Base-by-base conservation (phyloP, 2,888 invertebrate genomes). In the Ormia ochracea region DNA sequence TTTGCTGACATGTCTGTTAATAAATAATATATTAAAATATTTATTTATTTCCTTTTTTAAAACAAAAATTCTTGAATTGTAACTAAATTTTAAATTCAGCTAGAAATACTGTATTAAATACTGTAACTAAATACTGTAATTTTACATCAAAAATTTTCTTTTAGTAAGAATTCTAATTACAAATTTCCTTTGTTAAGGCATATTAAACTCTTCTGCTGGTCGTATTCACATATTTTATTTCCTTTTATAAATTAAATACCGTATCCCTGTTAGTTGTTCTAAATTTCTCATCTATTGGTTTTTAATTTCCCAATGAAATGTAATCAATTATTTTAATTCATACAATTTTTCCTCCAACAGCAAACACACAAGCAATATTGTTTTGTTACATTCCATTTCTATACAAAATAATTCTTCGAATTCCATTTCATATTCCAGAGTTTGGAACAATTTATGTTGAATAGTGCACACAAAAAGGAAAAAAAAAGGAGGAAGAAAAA, bases 391-490 rank as follows among this genome's bases (percentile, higher is more conserved):
- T 26, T 5, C 4, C 2, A 2, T 41, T 50, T 50, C 41, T 9
- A 9, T 23, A 14, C 41, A 36, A 14, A 14, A 21, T 38, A 7
- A 41, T 48, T 56, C 26, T 23, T 38, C 21, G 41, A 56, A 74
- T 41, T 58, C 65, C 56, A 26, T 56, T 65, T 65, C 48, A 31
- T 48, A 74, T 65, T 56, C 65, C 38, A 74, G 48, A 31, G 48
- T 56, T 74, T 56, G 12, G n/a, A 74, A 50, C 26, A 65, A 65
- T 73, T 65, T 65, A 45, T 36, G 56, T 28, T 56, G n/a, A n/a
- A n/a, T n/a, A n/a, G n/a, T n/a, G n/a, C 10, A 56, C 36, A 19
- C 7, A 36, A 31, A 7, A 68, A 23, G 36, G 31, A 36, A 21
- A 28, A 45, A 21, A 28, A 28, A 31, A 17, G 21, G n/a, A 19